Base-by-base conservation (phyloP, 64 coral and sea anemone genomes). In the Exaiptasia diaphana region DNA sequence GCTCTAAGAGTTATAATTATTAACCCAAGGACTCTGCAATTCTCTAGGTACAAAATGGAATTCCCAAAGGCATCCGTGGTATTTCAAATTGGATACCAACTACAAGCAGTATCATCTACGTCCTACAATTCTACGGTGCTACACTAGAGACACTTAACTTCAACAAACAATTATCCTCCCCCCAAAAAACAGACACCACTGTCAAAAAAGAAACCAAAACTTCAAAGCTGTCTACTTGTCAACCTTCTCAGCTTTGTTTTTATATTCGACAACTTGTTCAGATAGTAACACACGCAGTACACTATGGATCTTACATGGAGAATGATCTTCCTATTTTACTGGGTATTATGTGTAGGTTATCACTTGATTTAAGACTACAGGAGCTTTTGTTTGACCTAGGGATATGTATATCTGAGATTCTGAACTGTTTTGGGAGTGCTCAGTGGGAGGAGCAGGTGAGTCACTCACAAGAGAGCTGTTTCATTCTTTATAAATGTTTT, bases 371-470 rank as follows among this genome's bases (percentile, higher is more conserved):
- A 6, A 83, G 91, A 34, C 62, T 94, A 35, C 91, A 94, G 21
- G 69, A 45, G 48, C 20, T 89, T 4, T 62, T 84, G 53, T 89
- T 94, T 74, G 91, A 94, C 48, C 65, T 94, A 50, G 78, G 89
- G 74, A 89, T 88, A 79, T 94, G 86, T n/a, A 71, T 94, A 78
- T 79, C 67, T 30, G 86, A 78, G 21, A 33, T 79, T 27, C 61
- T 94, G 41, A 50, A 89, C 22, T 94, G 79, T 45, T 94, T 89
- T 89, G 79, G 79, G 5, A 29, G 59, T 15, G 74, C 48, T 14
- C 91, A 89, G 29, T 94, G 91, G 91, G 59, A 85, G 25, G 91
- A 94, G 59, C 76, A 89, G 91, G 90, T 93, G 60, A 4, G 26
- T 70, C 39, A 24, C 3, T 53, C 27, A 17, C 49, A n/a, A 52